A percentile compares a stretch with the other conserved stretches of the same genome.
Evolutionary conservation across 2,113 vertebrate genomes (phyloP).

Genomic region (Cyanistes caeruleus): DNA sequence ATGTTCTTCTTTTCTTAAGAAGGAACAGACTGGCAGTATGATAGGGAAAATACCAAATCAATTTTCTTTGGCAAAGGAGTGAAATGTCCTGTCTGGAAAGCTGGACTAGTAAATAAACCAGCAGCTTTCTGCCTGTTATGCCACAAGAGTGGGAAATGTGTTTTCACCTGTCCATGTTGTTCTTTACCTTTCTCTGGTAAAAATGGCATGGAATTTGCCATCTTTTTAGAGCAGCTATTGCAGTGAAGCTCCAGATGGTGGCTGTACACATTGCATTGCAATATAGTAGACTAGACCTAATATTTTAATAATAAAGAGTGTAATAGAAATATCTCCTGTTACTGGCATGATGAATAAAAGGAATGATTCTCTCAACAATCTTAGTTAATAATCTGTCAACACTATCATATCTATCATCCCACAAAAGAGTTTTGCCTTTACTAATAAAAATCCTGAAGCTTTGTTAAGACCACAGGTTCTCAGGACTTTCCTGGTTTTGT

Average conservation of each 20-base stretch:
- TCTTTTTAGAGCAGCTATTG: neutral
- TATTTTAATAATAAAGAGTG: neutral
- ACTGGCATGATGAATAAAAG: neutral
- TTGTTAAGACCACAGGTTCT: neutral
- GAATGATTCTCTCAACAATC: neutral
- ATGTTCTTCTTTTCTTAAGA: neutral
- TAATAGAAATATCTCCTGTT: neutral
- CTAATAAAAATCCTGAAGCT: neutral
- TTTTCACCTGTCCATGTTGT: neutral
- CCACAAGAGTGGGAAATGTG: accelerated
- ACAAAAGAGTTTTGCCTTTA: neutral
- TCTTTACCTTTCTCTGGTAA: neutral
- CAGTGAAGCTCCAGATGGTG: neutral
- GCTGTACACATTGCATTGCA: neutral
- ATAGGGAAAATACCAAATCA: neutral
- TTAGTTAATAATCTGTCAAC: neutral
- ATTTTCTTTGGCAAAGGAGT: neutral
- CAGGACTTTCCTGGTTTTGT: neutral
- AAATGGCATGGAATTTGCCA: neutral
- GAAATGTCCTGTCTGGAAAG: neutral
- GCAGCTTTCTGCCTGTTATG: neutral
- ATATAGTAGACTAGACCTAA: neutral
- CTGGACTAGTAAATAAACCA: neutral
- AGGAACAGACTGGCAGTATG: neutral
- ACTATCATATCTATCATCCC: neutral